phyloP scores from a whole-genome alignment of 2,888 invertebrate genomes.

The Machimus rusticus region DNA sequence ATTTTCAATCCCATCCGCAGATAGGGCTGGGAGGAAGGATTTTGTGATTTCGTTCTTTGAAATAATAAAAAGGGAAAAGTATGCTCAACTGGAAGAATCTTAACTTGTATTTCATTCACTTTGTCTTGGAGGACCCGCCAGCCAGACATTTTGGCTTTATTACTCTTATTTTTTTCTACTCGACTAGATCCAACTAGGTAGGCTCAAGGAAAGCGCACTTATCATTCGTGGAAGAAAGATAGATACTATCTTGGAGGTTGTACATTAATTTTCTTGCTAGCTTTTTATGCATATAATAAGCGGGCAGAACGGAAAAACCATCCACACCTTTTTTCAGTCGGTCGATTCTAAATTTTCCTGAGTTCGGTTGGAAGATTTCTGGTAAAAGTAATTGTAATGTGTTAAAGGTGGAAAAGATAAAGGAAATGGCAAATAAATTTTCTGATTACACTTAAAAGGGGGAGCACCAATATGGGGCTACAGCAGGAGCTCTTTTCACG shows the following conservation, averaged over 20 bases:
- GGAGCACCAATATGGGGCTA: background rate
- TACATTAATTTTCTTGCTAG: conserved; percentile 19
- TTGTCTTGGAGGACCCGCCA: background rate
- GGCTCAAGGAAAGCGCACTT: background rate
- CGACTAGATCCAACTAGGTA: background rate
- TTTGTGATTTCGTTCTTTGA: background rate
- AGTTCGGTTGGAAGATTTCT: background rate
- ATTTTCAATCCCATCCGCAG: background rate
- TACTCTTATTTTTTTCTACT: background rate
- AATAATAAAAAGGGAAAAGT: background rate
- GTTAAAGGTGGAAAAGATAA: conserved; percentile 41
- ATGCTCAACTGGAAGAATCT: background rate
- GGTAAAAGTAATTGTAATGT: conserved; percentile 32
- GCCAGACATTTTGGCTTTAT: background rate
- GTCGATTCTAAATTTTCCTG: background rate
- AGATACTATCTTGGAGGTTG: background rate
- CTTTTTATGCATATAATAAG: conserved; percentile 29
- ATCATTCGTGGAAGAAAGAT: background rate
- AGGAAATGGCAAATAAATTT: conserved; percentile 38
- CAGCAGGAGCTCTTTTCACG: background rate
- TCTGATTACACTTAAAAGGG: conserved; percentile 28
- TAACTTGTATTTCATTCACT: background rate
- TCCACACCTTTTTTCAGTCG: background rate
- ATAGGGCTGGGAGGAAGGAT: background rate
- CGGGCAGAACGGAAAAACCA: background rate